Conservation (phyloP, 2,113 vertebrate species). For the Aphyosemion australe region DNA sequence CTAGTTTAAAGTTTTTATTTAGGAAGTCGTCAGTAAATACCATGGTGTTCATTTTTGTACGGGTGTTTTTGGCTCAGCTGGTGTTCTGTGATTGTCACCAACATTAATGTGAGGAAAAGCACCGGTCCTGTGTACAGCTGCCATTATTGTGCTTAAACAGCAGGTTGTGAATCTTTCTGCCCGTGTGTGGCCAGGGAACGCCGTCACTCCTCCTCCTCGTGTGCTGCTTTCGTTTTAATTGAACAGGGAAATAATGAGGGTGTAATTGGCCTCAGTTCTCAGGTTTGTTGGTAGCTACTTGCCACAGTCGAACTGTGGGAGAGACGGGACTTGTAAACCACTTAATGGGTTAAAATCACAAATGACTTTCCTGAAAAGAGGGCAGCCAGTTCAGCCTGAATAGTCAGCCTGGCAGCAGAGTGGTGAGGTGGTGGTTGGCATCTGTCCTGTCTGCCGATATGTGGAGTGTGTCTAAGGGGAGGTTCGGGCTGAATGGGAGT, state of each 20-base stretch:
- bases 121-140: slow-evolving; percentile 25
- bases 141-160: slow-evolving; percentile 37
- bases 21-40: background rate
- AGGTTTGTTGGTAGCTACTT: slow-evolving; percentile 24
- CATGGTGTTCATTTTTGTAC: background rate
- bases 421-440: slow-evolving; percentile 56
- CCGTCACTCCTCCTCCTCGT: slow-evolving; percentile 22
- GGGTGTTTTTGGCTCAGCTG: slow-evolving; percentile 5
- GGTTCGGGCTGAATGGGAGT: slow-evolving; percentile 40
- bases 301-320: slow-evolving; percentile 28
- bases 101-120: slow-evolving; percentile 23
- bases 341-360: slow-evolving; percentile 53
- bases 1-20: too few relatives aligned
- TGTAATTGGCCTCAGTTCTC: slow-evolving; percentile 10
- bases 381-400: slow-evolving; percentile 33
- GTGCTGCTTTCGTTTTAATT: slow-evolving; percentile 34
- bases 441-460: slow-evolving; percentile 45
- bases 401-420: slow-evolving; percentile 38
- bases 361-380: slow-evolving; percentile 25
- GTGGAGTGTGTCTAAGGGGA: slow-evolving; percentile 50
- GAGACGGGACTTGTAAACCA: slow-evolving; percentile 43
- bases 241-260: background rate
- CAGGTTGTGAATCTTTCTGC: slow-evolving; percentile 51
- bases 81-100: slow-evolving; percentile 27
- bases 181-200: slow-evolving; percentile 20